Percentiles rank a stretch among this genome's conserved stretches.
Evolutionary conservation across 2,797 vertebrate genomes (phyloP).

Genomic region (Linurgus olivaceus): DNA sequence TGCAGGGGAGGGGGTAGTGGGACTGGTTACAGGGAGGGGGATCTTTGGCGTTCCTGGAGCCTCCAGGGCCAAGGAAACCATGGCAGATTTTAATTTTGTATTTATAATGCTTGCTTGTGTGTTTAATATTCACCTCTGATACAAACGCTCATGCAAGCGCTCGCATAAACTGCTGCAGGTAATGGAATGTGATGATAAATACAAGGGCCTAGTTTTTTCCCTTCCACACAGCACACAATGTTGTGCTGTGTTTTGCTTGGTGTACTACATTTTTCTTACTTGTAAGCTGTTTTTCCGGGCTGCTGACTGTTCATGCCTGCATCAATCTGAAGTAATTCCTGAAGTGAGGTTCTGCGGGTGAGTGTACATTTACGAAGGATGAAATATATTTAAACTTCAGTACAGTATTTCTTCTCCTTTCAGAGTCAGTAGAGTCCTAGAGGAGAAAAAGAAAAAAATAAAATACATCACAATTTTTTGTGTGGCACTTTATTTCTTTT

Average conservation of each 20-base stretch:
- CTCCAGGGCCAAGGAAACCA: not conserved
- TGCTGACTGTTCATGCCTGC: not conserved
- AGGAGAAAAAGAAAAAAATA: not conserved
- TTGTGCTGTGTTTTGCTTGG: not conserved
- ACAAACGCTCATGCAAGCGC: accelerated
- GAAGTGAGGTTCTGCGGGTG: not conserved
- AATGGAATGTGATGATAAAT: not conserved
- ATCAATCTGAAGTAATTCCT: not conserved
- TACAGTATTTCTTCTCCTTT: not conserved
- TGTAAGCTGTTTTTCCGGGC: not conserved
- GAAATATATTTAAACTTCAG: not conserved
- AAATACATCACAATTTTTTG: not conserved
- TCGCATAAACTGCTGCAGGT: not conserved
- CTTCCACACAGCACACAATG: not conserved
- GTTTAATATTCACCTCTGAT: not conserved
- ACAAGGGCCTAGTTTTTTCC: not conserved
- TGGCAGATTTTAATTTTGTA: accelerated
- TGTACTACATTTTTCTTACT: not conserved
- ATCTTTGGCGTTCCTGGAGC: accelerated
- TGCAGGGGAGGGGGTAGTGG: accelerated
- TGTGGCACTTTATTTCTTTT: not conserved
- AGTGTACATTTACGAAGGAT: not conserved
- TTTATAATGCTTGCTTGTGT: not conserved
- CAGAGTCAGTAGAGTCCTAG: not conserved
- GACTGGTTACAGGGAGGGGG: accelerated